Percentiles rank a stretch among this genome's conserved stretches.
Conservation (phyloP, 2,888 invertebrate species). For the Thyatira batis region DNA sequence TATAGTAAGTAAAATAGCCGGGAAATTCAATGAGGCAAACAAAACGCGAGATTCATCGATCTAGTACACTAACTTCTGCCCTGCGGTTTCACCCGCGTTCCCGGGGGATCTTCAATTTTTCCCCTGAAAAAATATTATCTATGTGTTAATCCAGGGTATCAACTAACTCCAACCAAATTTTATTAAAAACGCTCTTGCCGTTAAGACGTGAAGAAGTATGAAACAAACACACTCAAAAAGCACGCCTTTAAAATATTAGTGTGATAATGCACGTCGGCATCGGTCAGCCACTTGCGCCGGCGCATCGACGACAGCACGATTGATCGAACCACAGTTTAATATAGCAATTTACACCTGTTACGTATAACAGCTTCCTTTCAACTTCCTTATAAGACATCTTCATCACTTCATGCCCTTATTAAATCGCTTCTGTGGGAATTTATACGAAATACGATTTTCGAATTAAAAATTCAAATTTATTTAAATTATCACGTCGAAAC, state of each 20-base stretch:
- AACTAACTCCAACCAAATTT: too few species aligned
- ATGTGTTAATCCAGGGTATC: too few species aligned
- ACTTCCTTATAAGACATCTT: constrained; percentile 44
- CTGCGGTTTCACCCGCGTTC: too few species aligned
- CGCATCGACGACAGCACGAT: constrained; percentile 51
- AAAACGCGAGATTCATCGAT: too few species aligned
- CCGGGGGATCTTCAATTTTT: too few species aligned
- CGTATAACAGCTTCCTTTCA: constrained; percentile 52
- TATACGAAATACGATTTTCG: constrained; percentile 20
- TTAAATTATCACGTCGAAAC: not conserved
- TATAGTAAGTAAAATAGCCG: too few species aligned
- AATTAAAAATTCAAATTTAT: constrained; percentile 25
- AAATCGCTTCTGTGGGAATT: constrained; percentile 29
- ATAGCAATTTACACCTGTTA: constrained; percentile 73
- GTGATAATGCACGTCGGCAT: constrained; percentile 31
- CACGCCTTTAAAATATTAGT: too few species aligned
- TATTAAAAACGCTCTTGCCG: too few species aligned
- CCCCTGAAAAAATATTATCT: too few species aligned
- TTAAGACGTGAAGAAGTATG: constrained; percentile 10
- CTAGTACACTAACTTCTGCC: too few species aligned
- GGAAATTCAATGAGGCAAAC: too few species aligned
- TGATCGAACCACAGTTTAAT: constrained; percentile 59
- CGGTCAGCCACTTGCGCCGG: constrained; percentile 17
- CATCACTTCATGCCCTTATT: constrained; percentile 28
- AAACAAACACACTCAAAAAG: constrained; percentile 32